These are phyloP conservation scores for Homarus gammarus DNA, from an alignment of 2,888 invertebrate species.

Conservation along the genomic window DNA sequence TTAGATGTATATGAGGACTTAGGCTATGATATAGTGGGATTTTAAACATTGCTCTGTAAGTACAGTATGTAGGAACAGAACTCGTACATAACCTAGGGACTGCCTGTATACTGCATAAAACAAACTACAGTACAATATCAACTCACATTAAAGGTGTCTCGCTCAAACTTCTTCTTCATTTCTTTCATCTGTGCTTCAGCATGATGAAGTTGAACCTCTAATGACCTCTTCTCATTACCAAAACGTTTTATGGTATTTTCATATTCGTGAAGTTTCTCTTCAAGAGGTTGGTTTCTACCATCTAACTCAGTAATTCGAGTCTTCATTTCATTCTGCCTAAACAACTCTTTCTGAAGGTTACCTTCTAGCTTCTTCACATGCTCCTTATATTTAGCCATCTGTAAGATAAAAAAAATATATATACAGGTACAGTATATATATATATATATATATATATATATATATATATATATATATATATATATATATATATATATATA, in stretches of 20 bases:
- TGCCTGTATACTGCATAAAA: too few species aligned
- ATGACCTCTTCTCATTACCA: conserved; percentile 27
- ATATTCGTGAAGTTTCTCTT: conserved; percentile 32
- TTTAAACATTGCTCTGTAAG: too few species aligned
- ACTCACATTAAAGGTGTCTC: conserved; percentile 50
- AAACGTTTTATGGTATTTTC: conserved; percentile 22
- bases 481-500: too few species aligned
- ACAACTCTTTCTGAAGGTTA: neutral
- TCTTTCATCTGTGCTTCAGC: conserved; percentile 28
- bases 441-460: too few species aligned
- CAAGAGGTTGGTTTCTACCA: conserved; percentile 6
- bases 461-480: too few species aligned
- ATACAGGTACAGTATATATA: neutral
- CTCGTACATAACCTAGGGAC: too few species aligned
- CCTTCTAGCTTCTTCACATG: conserved; percentile 28
- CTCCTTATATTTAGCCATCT: conserved; percentile 35
- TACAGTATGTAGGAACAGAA: too few species aligned
- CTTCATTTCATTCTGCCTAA: neutral
- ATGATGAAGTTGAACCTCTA: conserved; percentile 32
- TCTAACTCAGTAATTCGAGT: conserved; percentile 22
- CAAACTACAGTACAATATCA: too few species aligned
- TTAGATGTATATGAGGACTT: too few species aligned
- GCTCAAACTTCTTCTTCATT: conserved; percentile 15
- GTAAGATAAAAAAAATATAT: neutral
- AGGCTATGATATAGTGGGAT: too few species aligned